Evolutionary conservation across 2,113 vertebrate species (phyloP), one percentile per base, ranked within the genome.

Genomic region (Spheniscus mendiculus): DNA sequence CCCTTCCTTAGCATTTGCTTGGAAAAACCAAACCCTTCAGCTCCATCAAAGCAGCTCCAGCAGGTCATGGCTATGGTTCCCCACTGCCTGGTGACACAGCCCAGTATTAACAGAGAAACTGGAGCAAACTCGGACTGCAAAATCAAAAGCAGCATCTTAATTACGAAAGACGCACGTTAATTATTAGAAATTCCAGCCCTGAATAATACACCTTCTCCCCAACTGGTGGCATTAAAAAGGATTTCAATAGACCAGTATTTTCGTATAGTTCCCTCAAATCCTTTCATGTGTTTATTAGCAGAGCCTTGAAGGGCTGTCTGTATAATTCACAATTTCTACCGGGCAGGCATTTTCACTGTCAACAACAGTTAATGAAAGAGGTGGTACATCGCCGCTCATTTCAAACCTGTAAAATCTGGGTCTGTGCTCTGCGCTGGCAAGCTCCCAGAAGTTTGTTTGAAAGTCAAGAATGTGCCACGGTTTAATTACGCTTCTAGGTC

Each of bases 381-480:
- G 90, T 89, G 94, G 87, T 53, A 94, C 94, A 84, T 79, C 10
- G 11, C 89, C 4, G 4, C 45, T 65, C 15, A 2, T 78, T 95
- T 50, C 91, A 89, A 93, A 5, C 36, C 78, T 11, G 63, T 86
- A 72, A 96, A 98, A 96, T 34, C 96, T 20, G 6, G 27, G 90
- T 91, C 94, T 97, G 92, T 94, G 95, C 85, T 97, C 49, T 1
- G 58, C 1, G 15, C 72, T 97, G 95, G 96, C 92, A 3, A 56
- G 73, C 58, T 87, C 96, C 95, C 96, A 97, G 90, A 30, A 97
- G 71, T 94, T 89, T 87, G 89, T 94, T 96, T 93, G 85, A 82
- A 95, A 97, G 86, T 87, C 95, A 97, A 94, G 93, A 90, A 97
- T 96, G 95, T 86, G 91, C 91, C 95, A 25, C 5, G 80, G 89